Conservation (phyloP, 2,888 invertebrate species). For the Embidobia sp. region DNA sequence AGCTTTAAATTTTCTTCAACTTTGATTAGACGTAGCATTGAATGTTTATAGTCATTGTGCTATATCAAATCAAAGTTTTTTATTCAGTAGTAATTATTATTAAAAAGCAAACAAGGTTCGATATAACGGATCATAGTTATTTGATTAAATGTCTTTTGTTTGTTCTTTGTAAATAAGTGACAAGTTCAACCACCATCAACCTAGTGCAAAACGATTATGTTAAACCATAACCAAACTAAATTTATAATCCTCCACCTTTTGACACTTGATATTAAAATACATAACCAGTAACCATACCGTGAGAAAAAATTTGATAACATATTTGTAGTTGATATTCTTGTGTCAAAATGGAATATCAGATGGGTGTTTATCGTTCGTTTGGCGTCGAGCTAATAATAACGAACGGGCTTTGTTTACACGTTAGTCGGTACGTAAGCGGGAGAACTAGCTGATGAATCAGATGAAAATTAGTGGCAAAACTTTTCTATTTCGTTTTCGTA, state of each 20-base stretch:
- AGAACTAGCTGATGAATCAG: constrained; percentile 5
- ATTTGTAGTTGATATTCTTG: constrained; percentile 10
- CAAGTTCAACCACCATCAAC: constrained; percentile 27
- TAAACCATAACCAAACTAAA: constrained; percentile 51
- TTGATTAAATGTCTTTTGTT: no score
- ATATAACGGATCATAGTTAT: no score
- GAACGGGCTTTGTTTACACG: not conserved
- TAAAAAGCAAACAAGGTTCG: no score
- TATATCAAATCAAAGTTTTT: no score
- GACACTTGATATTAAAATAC: not conserved
- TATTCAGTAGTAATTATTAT: no score
- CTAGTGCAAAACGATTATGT: constrained; percentile 35
- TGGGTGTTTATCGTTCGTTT: no score
- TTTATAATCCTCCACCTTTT: constrained; percentile 33
- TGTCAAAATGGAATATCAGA: not conserved
- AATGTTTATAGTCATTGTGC: no score
- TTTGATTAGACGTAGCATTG: no score
- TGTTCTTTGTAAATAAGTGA: no score
- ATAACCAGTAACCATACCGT: constrained; percentile 1
- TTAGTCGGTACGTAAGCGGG: constrained; percentile 15
- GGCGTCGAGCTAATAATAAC: no score
- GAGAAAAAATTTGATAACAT: not conserved
- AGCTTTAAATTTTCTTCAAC: no score
- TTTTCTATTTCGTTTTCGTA: no score
- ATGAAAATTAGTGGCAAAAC: constrained; percentile 12